These are phyloP conservation scores for Halcyon leucocephala DNA, from an alignment of 2,797 vertebrate genomes.

Conservation along the genomic window DNA sequence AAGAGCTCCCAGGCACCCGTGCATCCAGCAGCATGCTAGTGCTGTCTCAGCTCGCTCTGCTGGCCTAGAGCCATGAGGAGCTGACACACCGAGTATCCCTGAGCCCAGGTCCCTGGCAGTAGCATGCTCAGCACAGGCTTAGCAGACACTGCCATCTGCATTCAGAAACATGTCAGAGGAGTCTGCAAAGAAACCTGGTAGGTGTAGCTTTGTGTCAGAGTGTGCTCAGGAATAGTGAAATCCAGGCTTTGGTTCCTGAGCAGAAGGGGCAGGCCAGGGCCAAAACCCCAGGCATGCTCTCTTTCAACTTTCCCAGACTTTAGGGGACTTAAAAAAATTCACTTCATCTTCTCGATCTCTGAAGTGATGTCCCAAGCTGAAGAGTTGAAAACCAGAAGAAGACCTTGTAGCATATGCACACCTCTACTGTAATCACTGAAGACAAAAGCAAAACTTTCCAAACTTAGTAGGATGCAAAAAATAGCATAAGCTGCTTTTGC, in stretches of 20 bases:
- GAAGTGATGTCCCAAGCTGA: neutral
- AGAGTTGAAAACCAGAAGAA: neutral
- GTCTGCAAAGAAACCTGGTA: neutral
- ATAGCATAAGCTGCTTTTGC: neutral
- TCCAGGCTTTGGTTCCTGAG: neutral
- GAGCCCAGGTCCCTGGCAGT: neutral
- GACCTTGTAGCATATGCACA: rapidly evolving
- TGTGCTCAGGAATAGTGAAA: neutral
- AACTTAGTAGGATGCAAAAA: neutral
- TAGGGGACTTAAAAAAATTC: neutral
- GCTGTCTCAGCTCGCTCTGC: neutral
- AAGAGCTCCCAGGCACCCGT: neutral
- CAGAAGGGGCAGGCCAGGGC: neutral
- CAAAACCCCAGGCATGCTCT: neutral
- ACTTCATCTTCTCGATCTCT: neutral
- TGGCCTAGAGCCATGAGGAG: neutral
- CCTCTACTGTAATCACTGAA: neutral
- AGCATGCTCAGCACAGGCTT: neutral
- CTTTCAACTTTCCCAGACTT: neutral
- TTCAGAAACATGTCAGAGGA: constrained; percentile 56
- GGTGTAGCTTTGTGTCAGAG: neutral
- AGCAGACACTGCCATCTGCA: constrained; percentile 61
- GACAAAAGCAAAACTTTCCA: neutral
- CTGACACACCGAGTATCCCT: neutral
- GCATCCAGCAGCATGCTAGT: neutral